Conservation (phyloP, 1,140 invertebrate genomes). For the Hycleus cichorii region DNA sequence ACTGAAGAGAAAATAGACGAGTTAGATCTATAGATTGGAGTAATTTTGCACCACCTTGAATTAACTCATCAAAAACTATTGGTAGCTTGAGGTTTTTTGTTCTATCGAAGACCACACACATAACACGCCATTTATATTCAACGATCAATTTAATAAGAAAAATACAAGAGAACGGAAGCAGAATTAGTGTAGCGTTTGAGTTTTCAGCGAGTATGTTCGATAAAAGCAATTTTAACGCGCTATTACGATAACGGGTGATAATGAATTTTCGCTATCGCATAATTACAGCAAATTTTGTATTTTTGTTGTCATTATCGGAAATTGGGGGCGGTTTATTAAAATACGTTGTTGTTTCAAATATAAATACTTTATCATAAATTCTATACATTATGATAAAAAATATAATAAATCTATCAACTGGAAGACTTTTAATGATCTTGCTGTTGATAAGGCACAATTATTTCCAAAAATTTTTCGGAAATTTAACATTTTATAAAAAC, state of each 20-base stretch:
- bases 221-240: too few species aligned
- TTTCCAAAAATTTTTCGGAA: too few species aligned
- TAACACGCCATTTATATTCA: conserved; percentile 5
- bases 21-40: neutral
- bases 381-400: conserved; percentile 13
- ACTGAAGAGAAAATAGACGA: too few species aligned
- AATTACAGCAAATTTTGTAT: too few species aligned
- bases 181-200: neutral
- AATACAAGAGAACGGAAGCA: neutral
- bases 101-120: conserved; percentile 1
- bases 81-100: too few species aligned
- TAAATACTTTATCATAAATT: neutral
- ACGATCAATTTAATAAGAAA: neutral
- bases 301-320: too few species aligned
- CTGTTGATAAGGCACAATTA: conserved; percentile 24
- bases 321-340: too few species aligned
- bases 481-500: neutral
- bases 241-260: too few species aligned
- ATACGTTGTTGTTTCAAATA: too few species aligned
- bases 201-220: too few species aligned
- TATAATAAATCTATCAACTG: conserved; percentile 17
- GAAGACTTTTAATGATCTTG: conserved; percentile 26
- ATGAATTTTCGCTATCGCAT: too few species aligned
- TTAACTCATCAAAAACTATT: conserved; percentile 11
- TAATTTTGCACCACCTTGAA: conserved; percentile 14